A percentile compares a stretch with the other conserved stretches of the same genome.
These are phyloP conservation scores for Lynx canadensis DNA, from an alignment of 2,113 vertebrate genomes.

Conservation along the genomic window DNA sequence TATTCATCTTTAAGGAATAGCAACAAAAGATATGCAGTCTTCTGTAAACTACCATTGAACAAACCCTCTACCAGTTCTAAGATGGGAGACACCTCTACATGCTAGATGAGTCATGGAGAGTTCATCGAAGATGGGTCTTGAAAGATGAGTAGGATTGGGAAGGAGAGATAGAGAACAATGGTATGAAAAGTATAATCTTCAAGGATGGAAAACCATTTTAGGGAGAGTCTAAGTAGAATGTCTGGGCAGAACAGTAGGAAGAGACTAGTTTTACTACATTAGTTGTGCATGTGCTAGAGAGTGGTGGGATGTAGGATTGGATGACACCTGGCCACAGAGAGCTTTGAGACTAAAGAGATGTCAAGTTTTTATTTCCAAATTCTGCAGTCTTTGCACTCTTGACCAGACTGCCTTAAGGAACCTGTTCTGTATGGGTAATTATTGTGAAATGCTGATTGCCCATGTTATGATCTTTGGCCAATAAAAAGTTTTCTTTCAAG, in stretches of 20 bases:
- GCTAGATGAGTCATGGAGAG: neutral
- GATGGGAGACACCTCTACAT: neutral
- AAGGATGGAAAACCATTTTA: neutral
- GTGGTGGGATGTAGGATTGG: neutral
- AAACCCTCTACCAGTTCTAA: neutral
- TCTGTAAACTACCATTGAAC: neutral
- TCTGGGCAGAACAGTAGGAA: neutral
- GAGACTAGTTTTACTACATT: neutral
- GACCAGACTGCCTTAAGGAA: neutral
- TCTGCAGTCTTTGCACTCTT: neutral
- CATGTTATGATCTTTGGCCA: neutral
- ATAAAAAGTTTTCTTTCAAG: neutral
- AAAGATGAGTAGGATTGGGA: neutral
- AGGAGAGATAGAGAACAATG: neutral
- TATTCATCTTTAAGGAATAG: neutral
- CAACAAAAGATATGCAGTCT: neutral
- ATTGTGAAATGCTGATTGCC: neutral
- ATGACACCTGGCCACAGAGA: neutral
- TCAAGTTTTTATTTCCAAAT: neutral
- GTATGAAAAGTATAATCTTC: neutral
- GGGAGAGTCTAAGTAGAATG: neutral
- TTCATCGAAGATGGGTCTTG: neutral
- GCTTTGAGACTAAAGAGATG: neutral
- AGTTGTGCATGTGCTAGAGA: neutral
- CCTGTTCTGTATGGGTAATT: neutral